These are phyloP conservation scores for Drosophila villosipedis DNA, from an alignment of 2,888 invertebrate genomes.

Conservation along the genomic window DNA sequence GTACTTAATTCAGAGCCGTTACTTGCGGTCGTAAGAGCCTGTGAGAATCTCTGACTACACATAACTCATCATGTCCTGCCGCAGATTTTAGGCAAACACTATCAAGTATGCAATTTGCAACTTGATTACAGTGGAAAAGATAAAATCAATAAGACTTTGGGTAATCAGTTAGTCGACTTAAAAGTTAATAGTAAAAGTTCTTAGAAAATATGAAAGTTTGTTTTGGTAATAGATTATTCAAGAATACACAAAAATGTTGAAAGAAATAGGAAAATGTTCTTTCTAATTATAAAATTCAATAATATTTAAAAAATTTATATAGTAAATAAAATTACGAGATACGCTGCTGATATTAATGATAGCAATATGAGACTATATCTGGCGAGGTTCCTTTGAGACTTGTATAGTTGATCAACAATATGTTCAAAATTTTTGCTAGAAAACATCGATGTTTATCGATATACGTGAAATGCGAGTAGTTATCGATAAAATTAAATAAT, in stretches of 20 bases:
- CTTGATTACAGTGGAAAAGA: not conserved
- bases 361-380: too few species aligned
- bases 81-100: slow-evolving; percentile 34
- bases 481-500: not conserved
- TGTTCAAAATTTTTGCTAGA: not conserved
- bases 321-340: too few species aligned
- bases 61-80: slow-evolving; percentile 21
- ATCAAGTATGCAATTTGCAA: slow-evolving; percentile 11
- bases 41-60: slow-evolving; percentile 28
- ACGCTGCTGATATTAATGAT: too few species aligned
- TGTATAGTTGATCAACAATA: not conserved
- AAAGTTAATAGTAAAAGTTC: not conserved
- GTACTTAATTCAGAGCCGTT: slow-evolving; percentile 60
- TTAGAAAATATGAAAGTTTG: not conserved
- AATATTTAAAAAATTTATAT: too few species aligned
- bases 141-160: not conserved
- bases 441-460: not conserved
- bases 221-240: not conserved
- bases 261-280: not conserved
- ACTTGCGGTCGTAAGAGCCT: slow-evolving; percentile 11
- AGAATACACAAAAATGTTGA: not conserved
- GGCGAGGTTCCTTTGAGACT: not conserved
- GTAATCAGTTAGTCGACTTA: not conserved
- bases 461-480: not conserved
- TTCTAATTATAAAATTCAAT: not conserved